phyloP scores from a whole-genome alignment of 2,113 vertebrate species.

The Lathamus discolor region DNA sequence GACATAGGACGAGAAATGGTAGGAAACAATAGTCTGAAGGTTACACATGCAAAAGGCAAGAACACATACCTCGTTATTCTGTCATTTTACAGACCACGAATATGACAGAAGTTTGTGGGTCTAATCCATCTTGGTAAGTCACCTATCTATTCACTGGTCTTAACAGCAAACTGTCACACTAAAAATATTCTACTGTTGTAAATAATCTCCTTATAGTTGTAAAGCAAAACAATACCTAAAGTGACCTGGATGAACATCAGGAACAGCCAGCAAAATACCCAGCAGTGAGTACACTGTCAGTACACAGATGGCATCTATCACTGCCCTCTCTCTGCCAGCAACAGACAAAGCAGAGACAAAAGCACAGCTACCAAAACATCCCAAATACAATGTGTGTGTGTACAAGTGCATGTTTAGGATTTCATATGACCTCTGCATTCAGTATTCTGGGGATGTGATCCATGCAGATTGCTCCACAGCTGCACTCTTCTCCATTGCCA shows the following conservation, averaged over 20 bases:
- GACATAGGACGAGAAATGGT: neutral
- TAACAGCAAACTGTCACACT: neutral
- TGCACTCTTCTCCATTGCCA: neutral
- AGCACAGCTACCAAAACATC: neutral
- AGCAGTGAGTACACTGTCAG: neutral
- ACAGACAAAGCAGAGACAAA: neutral
- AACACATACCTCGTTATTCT: neutral
- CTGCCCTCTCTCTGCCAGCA: neutral
- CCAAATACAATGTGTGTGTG: neutral
- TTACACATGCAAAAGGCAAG: neutral
- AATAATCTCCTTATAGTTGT: neutral
- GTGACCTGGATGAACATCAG: neutral
- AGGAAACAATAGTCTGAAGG: neutral
- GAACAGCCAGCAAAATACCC: neutral
- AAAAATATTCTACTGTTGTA: neutral
- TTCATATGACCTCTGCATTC: neutral
- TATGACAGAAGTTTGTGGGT: neutral
- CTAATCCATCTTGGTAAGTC: neutral
- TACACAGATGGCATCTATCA: neutral
- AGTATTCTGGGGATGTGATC: neutral
- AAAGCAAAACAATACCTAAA: neutral
- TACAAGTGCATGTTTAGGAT: neutral
- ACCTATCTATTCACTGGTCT: neutral
- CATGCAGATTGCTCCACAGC: neutral
- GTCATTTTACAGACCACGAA: neutral